A percentile compares a stretch with the other conserved stretches of the same genome.
phyloP scores from a whole-genome alignment of 2,113 vertebrate species.

The Petromus typicus region DNA sequence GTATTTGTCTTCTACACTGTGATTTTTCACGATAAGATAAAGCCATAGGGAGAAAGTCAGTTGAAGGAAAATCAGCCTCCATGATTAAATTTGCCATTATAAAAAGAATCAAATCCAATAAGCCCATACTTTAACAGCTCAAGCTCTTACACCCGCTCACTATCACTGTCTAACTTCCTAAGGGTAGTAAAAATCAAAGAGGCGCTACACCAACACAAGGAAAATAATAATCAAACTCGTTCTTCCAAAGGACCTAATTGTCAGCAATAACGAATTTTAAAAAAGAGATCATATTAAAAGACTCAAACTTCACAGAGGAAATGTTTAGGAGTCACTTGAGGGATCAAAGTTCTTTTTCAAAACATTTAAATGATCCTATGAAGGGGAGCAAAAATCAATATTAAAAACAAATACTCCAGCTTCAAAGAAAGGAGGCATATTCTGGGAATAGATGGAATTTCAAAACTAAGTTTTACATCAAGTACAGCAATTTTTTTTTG shows the following conservation, averaged over 20 bases:
- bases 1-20: background rate
- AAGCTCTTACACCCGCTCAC: background rate
- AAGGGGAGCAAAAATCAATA: background rate
- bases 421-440: background rate
- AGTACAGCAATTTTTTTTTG: background rate
- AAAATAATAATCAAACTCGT: constrained; percentile 57
- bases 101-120: constrained; percentile 49
- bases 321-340: background rate
- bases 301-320: constrained; percentile 1
- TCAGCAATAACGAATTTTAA: background rate
- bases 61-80: background rate
- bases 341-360: constrained; percentile 31
- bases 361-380: constrained; percentile 30
- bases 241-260: background rate
- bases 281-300: constrained; percentile 4
- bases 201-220: background rate
- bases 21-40: background rate
- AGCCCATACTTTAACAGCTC: background rate
- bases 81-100: background rate
- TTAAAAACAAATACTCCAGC: background rate
- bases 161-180: background rate
- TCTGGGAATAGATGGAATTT: background rate
- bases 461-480: background rate
- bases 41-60: background rate
- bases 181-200: constrained; percentile 31